Conservation (phyloP, 2,888 invertebrate genomes). For the Rhagonycha lutea region DNA sequence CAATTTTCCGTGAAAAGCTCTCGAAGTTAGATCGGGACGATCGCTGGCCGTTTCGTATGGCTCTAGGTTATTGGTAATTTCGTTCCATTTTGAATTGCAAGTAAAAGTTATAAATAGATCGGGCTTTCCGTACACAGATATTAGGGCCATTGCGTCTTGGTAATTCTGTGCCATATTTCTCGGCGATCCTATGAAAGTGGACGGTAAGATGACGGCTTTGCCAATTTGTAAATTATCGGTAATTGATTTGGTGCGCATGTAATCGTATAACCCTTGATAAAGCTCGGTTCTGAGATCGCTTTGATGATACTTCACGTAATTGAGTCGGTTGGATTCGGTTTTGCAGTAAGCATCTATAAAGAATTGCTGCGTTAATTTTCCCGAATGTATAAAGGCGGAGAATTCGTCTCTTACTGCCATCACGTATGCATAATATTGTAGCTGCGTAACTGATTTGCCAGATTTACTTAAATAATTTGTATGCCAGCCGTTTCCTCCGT, state of each 20-base stretch:
- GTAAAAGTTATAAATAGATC: slow-evolving; percentile 53
- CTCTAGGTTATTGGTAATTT: slow-evolving; percentile 45
- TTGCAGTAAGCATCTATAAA: neutral
- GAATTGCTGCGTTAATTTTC: neutral
- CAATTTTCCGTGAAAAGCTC: slow-evolving; percentile 29
- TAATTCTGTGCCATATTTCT: slow-evolving; percentile 47
- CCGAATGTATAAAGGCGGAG: neutral
- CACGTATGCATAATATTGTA: neutral
- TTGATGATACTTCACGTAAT: slow-evolving; percentile 7
- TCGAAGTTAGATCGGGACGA: slow-evolving; percentile 46
- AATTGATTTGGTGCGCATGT: slow-evolving; percentile 36
- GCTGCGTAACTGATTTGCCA: neutral
- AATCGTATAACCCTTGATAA: slow-evolving; percentile 35
- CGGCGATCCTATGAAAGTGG: slow-evolving; percentile 33
- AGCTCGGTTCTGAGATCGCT: neutral
- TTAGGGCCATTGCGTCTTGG: slow-evolving; percentile 55
- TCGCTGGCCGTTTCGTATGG: slow-evolving; percentile 38
- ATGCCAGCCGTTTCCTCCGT: neutral
- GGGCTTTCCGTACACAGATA: slow-evolving; percentile 46
- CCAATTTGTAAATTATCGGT: slow-evolving; percentile 36
- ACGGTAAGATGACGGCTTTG: slow-evolving; percentile 34
- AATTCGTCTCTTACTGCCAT: neutral
- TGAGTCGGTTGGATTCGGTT: neutral
- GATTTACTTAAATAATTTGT: neutral
- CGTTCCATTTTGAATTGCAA: slow-evolving; percentile 51